Evolutionary conservation across 2,113 vertebrate species (phyloP), one percentile per base, ranked within the genome.

Genomic region (Calypte anna): DNA sequence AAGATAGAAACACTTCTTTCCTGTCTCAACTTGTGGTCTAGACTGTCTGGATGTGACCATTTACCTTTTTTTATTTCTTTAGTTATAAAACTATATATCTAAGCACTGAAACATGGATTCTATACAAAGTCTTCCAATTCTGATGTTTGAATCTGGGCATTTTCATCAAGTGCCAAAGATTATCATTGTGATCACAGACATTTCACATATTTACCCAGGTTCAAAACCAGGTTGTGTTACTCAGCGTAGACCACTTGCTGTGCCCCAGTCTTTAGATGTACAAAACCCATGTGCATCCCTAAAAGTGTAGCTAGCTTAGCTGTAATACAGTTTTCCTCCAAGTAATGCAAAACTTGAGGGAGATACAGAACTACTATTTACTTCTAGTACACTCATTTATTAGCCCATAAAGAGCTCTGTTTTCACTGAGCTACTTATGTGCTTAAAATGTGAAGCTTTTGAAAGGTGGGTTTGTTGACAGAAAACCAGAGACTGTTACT

Each of bases 191-290:
- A 46, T 61, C 7, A 22, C 3, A 61, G 51, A 30, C 33, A 25
- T 77, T 73, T 80, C 44, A 79, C 23, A n/a, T 14, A 25, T 4
- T 43, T 63, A 68, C 2, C 43, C 62, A 73, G 6, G 10, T 43
- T 58, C 20, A 85, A 72, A 72, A 58, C 28, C 28, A 79, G 62
- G 9, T 20, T 67, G 11, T 43, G 28, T 68, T 7, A 73, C 28
- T 46, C 43, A 79, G 58, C 59, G 64, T 40, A 75, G 64, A 88
- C 12, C 9, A 58, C 44, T 76, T 74, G 36, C 43, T 64, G n/a
- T 31, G 55, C 20, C 0, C 0, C 40, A 22, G 21, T 66, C 54
- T 73, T 74, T 30, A 80, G 30, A 70, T 4, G 48, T 12, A 14
- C 31, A 31, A 77, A 88, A 84, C 14, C 1, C 30, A 22, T 7